A percentile compares a stretch with the other conserved stretches of the same genome.
Conservation (phyloP, 2,888 invertebrate species). For the Tenthredo scrophulariae region DNA sequence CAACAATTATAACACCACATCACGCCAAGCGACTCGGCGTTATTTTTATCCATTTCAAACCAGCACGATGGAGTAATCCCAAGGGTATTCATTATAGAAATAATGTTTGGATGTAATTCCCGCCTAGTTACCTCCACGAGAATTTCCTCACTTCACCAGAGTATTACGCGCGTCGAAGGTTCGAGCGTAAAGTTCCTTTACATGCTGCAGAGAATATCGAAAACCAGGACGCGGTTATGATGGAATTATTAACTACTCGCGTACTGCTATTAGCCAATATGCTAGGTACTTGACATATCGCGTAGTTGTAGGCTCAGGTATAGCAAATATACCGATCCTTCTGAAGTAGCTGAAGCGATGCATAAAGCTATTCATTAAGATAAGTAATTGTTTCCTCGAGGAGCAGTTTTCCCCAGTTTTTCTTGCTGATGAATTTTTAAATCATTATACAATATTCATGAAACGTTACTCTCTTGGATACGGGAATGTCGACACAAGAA, state of each 20-base stretch:
- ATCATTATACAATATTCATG: neutral
- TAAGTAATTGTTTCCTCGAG: neutral
- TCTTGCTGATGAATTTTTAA: neutral
- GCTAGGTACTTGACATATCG: neutral
- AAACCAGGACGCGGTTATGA: neutral
- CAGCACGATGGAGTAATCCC: neutral
- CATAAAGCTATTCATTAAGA: neutral
- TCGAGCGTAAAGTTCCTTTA: neutral
- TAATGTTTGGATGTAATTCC: neutral
- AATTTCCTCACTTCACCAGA: neutral
- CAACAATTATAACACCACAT: constrained; percentile 29
- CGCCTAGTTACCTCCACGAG: neutral
- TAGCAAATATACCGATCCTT: neutral
- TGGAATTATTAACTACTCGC: neutral
- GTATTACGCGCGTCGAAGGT: neutral
- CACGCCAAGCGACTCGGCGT: neutral
- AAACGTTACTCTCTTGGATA: neutral
- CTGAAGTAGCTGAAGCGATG: neutral
- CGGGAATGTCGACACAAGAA: neutral
- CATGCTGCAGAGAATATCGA: neutral
- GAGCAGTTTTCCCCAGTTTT: neutral
- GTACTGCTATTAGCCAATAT: neutral
- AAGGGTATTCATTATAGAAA: neutral
- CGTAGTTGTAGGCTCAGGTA: neutral
- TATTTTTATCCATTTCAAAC: neutral